A percentile compares a stretch with the other conserved stretches of the same genome.
phyloP scores from a whole-genome alignment of 37 sponge, comb jelly and placozoan genomes.

The Petrosia ficiformis region DNA sequence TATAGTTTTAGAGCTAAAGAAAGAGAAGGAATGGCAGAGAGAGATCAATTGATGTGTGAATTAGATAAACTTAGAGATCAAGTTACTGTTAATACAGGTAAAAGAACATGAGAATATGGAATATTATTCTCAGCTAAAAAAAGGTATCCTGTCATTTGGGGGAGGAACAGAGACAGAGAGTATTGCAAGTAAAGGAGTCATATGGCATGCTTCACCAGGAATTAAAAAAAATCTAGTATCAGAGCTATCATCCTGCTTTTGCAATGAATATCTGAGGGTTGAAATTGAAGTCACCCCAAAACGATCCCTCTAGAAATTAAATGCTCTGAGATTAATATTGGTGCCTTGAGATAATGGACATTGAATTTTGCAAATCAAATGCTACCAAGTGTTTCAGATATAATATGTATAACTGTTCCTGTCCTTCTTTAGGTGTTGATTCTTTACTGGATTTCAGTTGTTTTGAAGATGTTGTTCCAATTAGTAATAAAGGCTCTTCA shows the following conservation, averaged over 20 bases:
- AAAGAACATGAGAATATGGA: neutral
- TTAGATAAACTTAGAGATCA: constrained; percentile 72
- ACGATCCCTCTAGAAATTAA: too few species aligned
- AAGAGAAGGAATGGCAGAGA: constrained; percentile 89
- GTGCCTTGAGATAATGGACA: too few species aligned
- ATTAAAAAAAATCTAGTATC: too few species aligned
- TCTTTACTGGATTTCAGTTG: constrained; percentile 1
- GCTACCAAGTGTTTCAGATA: too few species aligned
- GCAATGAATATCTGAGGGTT: too few species aligned
- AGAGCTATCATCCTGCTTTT: too few species aligned
- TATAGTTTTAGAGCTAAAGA: constrained; percentile 85
- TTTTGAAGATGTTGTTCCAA: neutral
- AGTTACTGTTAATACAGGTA: constrained; percentile 39
- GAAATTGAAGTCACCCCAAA: too few species aligned
- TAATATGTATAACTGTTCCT: neutral
- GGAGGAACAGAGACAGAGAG: neutral
- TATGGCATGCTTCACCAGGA: too few species aligned
- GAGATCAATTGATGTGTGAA: constrained; percentile 77
- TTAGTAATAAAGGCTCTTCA: neutral
- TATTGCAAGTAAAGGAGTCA: too few species aligned
- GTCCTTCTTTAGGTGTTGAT: neutral
- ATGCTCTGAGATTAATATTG: neutral
- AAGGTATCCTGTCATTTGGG: too few species aligned
- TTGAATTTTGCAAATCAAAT: too few species aligned
- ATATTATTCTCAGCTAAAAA: too few species aligned